Conservation (phyloP, 2,113 vertebrate genomes). For the Conger conger region DNA sequence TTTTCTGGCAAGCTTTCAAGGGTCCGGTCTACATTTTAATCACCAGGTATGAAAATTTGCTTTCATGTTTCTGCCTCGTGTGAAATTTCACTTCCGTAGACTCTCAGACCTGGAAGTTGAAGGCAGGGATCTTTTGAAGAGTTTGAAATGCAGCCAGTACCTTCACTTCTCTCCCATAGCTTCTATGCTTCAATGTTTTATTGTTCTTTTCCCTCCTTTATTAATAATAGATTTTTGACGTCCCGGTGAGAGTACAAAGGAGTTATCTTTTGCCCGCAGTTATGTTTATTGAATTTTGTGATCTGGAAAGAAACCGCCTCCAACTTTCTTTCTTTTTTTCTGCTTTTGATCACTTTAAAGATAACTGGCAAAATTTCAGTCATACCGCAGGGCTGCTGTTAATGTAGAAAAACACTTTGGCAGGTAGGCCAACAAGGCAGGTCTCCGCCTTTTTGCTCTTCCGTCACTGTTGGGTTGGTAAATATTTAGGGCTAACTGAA, state of each 20-base stretch:
- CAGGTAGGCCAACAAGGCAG: neutral
- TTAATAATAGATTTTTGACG: constrained; percentile 47
- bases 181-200: constrained; percentile 50
- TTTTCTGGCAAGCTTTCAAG: too few species aligned
- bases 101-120: constrained; percentile 33
- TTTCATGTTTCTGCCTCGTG: constrained; percentile 26
- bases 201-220: constrained; percentile 34
- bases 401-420: too few species aligned
- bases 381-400: too few species aligned
- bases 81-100: constrained; percentile 30
- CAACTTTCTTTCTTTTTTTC: neutral
- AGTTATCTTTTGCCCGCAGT: neutral
- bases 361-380: too few species aligned
- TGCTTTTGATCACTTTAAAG: too few species aligned
- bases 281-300: constrained; percentile 21
- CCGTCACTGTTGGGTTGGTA: too few species aligned
- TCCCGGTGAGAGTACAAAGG: constrained; percentile 19
- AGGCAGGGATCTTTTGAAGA: constrained; percentile 41
- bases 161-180: constrained; percentile 18
- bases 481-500: too few species aligned
- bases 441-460: neutral
- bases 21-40: too few species aligned
- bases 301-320: neutral
- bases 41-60: neutral
- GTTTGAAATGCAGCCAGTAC: constrained; percentile 38